A percentile compares a stretch with the other conserved stretches of the same genome.
Conservation (phyloP, 2,888 invertebrate species). For the Anorthoa munda region DNA sequence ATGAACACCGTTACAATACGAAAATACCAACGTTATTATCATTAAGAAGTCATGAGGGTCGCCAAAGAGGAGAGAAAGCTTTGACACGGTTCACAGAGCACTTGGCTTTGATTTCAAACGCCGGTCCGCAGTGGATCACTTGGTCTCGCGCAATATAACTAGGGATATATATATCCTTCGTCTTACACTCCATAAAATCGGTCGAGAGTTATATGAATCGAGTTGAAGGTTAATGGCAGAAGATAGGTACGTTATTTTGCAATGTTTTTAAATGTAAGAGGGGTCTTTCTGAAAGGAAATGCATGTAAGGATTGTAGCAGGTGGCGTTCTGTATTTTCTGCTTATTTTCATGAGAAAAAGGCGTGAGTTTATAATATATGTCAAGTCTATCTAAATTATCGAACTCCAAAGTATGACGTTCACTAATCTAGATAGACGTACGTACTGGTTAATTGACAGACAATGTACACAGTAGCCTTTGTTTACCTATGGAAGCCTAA, state of each 20-base stretch:
- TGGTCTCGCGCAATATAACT: constrained; percentile 42
- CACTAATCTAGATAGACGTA: no score
- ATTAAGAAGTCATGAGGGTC: constrained; percentile 54
- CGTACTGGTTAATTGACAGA: neutral
- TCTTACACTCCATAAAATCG: constrained; percentile 53
- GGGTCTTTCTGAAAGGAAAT: no score
- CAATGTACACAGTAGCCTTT: neutral
- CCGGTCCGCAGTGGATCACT: constrained; percentile 45
- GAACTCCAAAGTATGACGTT: no score
- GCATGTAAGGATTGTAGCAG: no score
- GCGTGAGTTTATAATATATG: no score
- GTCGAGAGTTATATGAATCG: constrained; percentile 42
- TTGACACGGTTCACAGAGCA: constrained; percentile 55
- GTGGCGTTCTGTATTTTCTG: no score
- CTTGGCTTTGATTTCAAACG: constrained; percentile 64
- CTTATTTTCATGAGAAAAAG: no score
- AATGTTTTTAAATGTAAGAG: neutral
- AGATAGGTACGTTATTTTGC: constrained; percentile 2
- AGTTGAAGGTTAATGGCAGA: neutral
- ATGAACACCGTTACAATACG: constrained; percentile 36
- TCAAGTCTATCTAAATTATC: no score
- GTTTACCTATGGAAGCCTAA: neutral
- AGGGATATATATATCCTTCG: constrained; percentile 30
- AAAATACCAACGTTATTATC: constrained; percentile 52
- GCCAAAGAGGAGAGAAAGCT: constrained; percentile 54